Evolutionary conservation across 2,113 vertebrate species (phyloP).

Genomic region (Malaclemys terrapin): DNA sequence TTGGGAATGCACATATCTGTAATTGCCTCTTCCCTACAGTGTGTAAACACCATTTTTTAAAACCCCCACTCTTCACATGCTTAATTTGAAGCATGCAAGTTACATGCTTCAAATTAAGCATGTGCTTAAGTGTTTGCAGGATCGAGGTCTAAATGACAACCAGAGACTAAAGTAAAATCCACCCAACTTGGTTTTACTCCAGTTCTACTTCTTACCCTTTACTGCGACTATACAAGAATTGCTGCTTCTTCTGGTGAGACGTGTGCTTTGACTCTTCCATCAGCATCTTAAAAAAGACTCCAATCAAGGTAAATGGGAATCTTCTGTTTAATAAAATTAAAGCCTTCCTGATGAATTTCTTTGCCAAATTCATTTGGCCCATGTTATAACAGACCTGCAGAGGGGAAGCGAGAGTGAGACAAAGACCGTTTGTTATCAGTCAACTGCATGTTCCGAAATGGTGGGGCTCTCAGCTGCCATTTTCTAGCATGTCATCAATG

Average conservation of each 20-base stretch:
- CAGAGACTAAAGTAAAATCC: no score
- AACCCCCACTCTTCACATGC: no score
- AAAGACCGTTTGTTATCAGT: not conserved
- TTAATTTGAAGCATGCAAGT: no score
- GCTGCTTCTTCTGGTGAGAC: not conserved
- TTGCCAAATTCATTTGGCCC: conserved; percentile 53
- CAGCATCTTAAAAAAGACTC: conserved; percentile 3
- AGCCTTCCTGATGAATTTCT: conserved; percentile 56
- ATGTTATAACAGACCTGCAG: conserved; percentile 66
- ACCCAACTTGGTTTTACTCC: no score
- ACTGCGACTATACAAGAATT: no score
- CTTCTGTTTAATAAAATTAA: conserved; percentile 36
- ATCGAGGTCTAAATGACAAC: no score
- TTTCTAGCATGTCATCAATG: not conserved
- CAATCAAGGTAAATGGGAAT: conserved; percentile 27
- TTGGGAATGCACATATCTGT: no score
- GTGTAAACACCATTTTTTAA: no score
- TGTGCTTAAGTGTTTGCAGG: no score
- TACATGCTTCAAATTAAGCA: no score
- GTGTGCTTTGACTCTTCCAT: conserved; percentile 38
- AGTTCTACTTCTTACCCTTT: no score
- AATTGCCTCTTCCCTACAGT: no score
- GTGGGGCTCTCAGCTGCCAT: not conserved
- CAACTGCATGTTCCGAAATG: not conserved
- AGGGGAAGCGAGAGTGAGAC: not conserved